Evolutionary conservation across 1,140 invertebrate species (phyloP).

Genomic region (Lepeophtheirus salmonis): DNA sequence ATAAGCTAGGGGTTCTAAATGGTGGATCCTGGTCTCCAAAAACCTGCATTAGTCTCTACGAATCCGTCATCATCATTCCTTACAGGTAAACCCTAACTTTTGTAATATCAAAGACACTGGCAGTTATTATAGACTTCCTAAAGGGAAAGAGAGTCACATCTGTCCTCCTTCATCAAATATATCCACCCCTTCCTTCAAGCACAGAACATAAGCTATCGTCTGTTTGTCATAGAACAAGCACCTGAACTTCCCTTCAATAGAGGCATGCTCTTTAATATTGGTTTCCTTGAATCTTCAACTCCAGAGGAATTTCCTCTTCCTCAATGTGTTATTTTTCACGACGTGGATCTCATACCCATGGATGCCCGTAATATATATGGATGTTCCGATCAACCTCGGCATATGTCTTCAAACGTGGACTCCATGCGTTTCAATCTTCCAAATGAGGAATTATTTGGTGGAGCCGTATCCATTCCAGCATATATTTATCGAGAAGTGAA

Average conservation of each 20-base stretch:
- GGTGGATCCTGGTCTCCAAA: neutral
- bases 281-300: slow-evolving; percentile 49
- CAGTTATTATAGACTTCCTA: slow-evolving; percentile 46
- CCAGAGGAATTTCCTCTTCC: slow-evolving; percentile 40
- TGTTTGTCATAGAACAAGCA: slow-evolving; percentile 77
- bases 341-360: slow-evolving; percentile 80
- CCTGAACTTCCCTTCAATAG: slow-evolving; percentile 62
- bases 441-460: slow-evolving; percentile 1
- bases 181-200: slow-evolving; percentile 72
- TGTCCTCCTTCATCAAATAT: slow-evolving; percentile 58
- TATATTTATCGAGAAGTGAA: slow-evolving; percentile 4
- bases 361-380: slow-evolving; percentile 69
- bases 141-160: slow-evolving; percentile 55
- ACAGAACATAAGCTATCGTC: slow-evolving; percentile 64
- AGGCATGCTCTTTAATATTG: slow-evolving; percentile 81
- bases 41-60: neutral
- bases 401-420: slow-evolving; percentile 86
- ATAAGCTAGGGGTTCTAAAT: neutral
- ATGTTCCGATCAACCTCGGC: slow-evolving; percentile 54
- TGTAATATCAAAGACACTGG: neutral
- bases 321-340: slow-evolving; percentile 81
- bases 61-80: neutral
- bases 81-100: neutral
- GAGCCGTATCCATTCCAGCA: neutral
- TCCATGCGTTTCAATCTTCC: slow-evolving; percentile 38